These are phyloP conservation scores for Hypsopygia costalis DNA, from an alignment of 2,888 invertebrate species.

Conservation along the genomic window DNA sequence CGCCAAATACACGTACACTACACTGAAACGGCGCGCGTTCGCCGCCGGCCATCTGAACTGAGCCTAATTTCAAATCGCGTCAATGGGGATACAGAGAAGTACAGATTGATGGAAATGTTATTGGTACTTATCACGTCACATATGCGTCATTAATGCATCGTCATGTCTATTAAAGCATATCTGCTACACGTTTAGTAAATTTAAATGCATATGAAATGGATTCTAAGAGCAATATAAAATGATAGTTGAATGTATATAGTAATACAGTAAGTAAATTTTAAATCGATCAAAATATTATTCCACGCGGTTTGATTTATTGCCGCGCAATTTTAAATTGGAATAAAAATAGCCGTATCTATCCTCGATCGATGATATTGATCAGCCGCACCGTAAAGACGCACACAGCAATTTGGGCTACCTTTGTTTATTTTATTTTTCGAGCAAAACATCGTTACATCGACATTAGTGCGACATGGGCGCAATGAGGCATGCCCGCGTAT, in stretches of 20 bases:
- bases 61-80: neutral
- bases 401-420: conserved; percentile 1
- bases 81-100: neutral
- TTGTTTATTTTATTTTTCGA: conserved; percentile 6
- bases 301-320: conserved; percentile 1
- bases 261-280: no score
- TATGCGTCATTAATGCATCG: no score
- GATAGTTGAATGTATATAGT: no score
- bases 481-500: conserved; percentile 29
- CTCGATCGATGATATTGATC: neutral
- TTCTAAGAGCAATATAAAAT: no score
- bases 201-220: no score
- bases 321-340: conserved; percentile 8
- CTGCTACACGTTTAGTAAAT: no score
- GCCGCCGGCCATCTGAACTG: no score
- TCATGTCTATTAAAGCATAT: no score
- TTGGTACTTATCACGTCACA: no score
- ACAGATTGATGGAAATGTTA: no score
- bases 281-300: neutral
- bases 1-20: no score
- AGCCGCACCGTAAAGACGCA: neutral
- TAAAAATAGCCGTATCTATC: neutral
- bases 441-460: conserved; percentile 1
- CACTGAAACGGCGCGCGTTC: no score
- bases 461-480: conserved; percentile 19